These are phyloP conservation scores for Laupala kohalensis DNA, from an alignment of 1,140 invertebrate genomes.

Conservation along the genomic window DNA sequence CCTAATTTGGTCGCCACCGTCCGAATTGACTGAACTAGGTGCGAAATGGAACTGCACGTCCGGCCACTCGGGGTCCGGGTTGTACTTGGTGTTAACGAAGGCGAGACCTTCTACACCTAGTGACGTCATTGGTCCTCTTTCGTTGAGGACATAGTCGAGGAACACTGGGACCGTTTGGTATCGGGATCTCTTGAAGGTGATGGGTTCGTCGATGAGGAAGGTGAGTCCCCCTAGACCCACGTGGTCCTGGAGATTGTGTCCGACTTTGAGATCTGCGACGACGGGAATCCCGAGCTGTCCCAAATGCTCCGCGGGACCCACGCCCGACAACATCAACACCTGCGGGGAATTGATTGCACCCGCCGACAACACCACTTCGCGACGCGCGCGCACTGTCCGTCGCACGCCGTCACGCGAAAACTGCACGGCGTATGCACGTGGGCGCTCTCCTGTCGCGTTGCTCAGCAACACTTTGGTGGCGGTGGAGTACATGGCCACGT, in stretches of 20 bases:
- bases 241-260: constrained; percentile 65
- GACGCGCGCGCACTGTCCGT: constrained; percentile 48
- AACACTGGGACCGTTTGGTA: constrained; percentile 64
- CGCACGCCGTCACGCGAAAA: constrained; percentile 50
- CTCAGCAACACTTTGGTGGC: constrained; percentile 42
- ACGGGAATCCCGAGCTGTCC: constrained; percentile 58
- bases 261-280: constrained; percentile 48
- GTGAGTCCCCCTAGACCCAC: constrained; percentile 70
- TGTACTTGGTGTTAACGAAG: constrained; percentile 72
- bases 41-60: constrained; percentile 80
- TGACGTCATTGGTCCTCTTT: constrained; percentile 63
- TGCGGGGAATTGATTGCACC: constrained; percentile 71
- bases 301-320: constrained; percentile 70
- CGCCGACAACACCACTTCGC: constrained; percentile 67
- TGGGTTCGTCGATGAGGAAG: constrained; percentile 63
- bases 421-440: constrained; percentile 57
- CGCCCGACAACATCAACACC: constrained; percentile 73
- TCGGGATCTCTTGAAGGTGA: constrained; percentile 61
- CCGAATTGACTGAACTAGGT: constrained; percentile 66
- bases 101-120: constrained; percentile 66
- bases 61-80: constrained; percentile 56
- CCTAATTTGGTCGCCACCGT: constrained; percentile 58
- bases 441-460: background rate
- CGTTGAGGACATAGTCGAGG: constrained; percentile 66
- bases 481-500: constrained; percentile 66